These are phyloP conservation scores for Cryptoblepharus egeriae DNA, from an alignment of 2,797 vertebrate species.

Conservation along the genomic window DNA sequence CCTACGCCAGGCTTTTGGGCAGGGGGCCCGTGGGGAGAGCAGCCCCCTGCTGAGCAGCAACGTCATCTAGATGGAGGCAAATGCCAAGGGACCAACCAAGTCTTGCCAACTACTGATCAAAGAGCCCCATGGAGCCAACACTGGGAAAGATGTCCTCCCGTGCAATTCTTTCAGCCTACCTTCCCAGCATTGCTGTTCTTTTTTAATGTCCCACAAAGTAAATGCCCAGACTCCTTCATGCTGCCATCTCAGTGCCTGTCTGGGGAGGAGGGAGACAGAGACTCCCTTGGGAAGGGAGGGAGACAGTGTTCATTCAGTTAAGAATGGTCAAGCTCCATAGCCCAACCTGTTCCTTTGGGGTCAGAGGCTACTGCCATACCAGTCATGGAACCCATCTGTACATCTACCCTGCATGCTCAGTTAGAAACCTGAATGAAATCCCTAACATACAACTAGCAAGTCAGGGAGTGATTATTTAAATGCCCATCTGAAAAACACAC, in stretches of 20 bases:
- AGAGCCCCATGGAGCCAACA: not conserved
- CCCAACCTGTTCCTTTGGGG: not conserved
- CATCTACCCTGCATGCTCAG: not conserved
- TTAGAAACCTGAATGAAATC: not conserved
- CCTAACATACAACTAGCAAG: not conserved
- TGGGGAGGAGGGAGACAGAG: not conserved
- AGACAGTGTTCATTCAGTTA: not conserved
- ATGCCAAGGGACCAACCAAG: not conserved
- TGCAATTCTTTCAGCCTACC: not conserved
- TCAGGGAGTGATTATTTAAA: not conserved
- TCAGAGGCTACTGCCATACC: not conserved
- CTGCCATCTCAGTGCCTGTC: not conserved
- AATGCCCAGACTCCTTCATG: conserved; percentile 12
- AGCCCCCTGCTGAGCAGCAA: conserved; percentile 85
- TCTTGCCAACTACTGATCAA: not conserved
- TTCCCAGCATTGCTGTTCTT: not conserved
- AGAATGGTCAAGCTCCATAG: not conserved
- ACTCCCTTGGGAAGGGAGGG: too few species aligned
- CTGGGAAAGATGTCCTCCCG: not conserved
- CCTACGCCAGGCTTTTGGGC: conserved; percentile 83
- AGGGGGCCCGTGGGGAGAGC: conserved; percentile 81
- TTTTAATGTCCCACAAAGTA: conserved; percentile 7
- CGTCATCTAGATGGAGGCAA: conserved; percentile 70
- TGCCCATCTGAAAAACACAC: not conserved
- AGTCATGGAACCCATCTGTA: not conserved